Evolutionary conservation across 2,888 invertebrate genomes (phyloP).

Genomic region (Oscheius myriophilus): DNA sequence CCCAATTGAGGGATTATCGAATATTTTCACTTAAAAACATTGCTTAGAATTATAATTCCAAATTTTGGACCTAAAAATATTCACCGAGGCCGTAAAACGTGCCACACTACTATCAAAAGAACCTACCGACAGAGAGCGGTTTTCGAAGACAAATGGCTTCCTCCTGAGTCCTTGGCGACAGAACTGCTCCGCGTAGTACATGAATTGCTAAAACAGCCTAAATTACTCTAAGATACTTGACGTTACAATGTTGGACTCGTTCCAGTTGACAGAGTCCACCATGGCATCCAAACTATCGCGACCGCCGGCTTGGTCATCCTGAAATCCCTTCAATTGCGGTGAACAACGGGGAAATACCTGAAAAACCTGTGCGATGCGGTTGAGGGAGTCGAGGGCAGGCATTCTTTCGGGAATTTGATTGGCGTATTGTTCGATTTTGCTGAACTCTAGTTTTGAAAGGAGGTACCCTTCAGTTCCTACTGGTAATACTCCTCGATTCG

Average conservation of each 20-base stretch:
- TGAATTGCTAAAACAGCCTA: background rate
- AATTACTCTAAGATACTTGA: background rate
- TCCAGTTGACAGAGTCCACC: constrained; percentile 2
- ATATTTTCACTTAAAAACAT: too few relatives aligned
- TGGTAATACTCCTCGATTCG: too few relatives aligned
- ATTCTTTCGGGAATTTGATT: constrained; percentile 5
- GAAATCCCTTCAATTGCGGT: background rate
- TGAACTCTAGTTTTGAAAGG: background rate
- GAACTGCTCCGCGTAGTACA: constrained; percentile 7
- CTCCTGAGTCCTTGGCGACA: background rate
- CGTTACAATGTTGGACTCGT: background rate
- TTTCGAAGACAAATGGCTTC: background rate
- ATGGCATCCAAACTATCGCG: background rate
- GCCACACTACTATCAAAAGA: too few relatives aligned
- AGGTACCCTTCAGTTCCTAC: too few relatives aligned
- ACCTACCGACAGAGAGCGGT: background rate
- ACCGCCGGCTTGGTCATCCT: background rate
- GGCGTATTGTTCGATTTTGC: background rate
- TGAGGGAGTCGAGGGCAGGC: background rate
- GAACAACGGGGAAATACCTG: background rate
- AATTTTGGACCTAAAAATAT: too few relatives aligned
- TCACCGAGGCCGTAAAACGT: too few relatives aligned
- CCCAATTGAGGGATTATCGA: too few relatives aligned
- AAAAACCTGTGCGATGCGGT: constrained; percentile 2
- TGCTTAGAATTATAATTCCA: too few relatives aligned